These are phyloP conservation scores for Salvelinus sp. DNA, from an alignment of 2,113 vertebrate genomes.

Conservation along the genomic window DNA sequence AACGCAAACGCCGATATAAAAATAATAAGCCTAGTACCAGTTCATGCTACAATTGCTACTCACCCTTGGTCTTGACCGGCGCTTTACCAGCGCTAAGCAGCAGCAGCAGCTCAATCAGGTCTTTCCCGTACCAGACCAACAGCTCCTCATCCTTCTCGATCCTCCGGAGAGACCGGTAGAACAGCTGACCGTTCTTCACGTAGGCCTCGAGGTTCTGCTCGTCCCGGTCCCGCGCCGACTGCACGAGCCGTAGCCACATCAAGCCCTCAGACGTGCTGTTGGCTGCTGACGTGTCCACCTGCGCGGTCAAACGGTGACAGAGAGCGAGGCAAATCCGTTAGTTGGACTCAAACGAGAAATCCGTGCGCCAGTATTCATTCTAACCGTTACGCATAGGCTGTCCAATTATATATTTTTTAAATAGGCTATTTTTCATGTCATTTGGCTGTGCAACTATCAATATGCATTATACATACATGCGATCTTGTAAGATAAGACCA, in stretches of 20 bases:
- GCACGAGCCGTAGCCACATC: slow-evolving; percentile 95
- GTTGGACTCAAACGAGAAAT: not conserved
- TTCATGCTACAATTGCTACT: slow-evolving; percentile 18
- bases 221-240: slow-evolving; percentile 90
- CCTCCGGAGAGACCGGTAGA: slow-evolving; percentile 92
- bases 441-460: not conserved
- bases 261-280: slow-evolving; percentile 91
- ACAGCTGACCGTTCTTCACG: slow-evolving; percentile 95
- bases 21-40: too few species aligned
- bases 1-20: too few species aligned
- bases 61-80: slow-evolving; percentile 86
- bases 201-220: slow-evolving; percentile 98
- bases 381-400: not conserved
- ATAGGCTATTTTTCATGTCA: not conserved
- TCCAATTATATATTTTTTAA: not conserved
- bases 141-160: slow-evolving; percentile 97
- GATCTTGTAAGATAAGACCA: not conserved
- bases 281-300: slow-evolving; percentile 96
- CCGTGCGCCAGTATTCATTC: not conserved
- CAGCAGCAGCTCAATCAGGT: slow-evolving; percentile 90
- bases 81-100: slow-evolving; percentile 80
- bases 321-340: not conserved
- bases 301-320: slow-evolving; percentile 5
- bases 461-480: not conserved
- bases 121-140: slow-evolving; percentile 96